These are phyloP conservation scores for Bucco capensis DNA, from an alignment of 2,113 vertebrate species.

Conservation along the genomic window DNA sequence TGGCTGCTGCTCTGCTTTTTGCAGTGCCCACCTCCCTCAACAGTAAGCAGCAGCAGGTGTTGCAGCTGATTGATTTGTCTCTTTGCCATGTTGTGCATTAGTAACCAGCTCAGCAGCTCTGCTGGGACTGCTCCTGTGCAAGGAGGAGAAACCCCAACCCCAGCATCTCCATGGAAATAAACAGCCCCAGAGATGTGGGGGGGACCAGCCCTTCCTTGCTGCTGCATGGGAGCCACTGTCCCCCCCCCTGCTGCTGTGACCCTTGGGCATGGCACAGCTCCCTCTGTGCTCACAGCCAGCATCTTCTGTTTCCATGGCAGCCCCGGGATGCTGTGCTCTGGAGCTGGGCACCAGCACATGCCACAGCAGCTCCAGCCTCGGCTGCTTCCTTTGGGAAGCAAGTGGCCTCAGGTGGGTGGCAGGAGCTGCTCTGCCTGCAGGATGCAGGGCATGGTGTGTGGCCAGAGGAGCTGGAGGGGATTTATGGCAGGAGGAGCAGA, in stretches of 20 bases:
- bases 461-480: background rate
- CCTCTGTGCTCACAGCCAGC: background rate
- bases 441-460: fast-evolving
- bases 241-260: fast-evolving
- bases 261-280: fast-evolving
- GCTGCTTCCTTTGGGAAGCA: background rate
- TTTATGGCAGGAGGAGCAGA: background rate
- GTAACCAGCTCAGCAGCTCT: background rate
- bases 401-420: background rate
- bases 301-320: constrained; percentile 1
- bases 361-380: background rate
- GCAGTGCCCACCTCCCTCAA: background rate
- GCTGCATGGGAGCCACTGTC: background rate
- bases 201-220: background rate
- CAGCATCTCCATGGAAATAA: fast-evolving
- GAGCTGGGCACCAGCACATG: background rate
- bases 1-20: background rate
- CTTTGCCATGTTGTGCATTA: background rate
- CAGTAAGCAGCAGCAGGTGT: background rate
- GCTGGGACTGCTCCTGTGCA: background rate
- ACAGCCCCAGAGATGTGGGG: fast-evolving
- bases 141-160: background rate
- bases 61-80: background rate
- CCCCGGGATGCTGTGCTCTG: background rate
- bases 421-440: fast-evolving